A percentile compares a stretch with the other conserved stretches of the same genome.
phyloP scores from a whole-genome alignment of 2,888 invertebrate genomes.

The Mythimna vitellina region DNA sequence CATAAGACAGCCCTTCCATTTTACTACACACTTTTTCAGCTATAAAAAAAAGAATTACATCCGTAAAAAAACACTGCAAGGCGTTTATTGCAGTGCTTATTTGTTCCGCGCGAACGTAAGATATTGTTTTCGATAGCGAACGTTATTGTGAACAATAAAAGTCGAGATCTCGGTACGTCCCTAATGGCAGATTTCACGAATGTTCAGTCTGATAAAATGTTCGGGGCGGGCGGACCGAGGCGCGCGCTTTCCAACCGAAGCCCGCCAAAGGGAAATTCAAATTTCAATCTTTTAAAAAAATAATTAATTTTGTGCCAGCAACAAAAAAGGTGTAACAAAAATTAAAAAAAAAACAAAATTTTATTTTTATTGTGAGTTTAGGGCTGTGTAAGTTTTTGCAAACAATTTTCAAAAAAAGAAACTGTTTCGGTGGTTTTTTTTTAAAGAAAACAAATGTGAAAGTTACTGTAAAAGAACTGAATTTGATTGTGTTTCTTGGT shows the following conservation, averaged over 20 bases:
- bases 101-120: slow-evolving; percentile 56
- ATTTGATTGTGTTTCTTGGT: slow-evolving; percentile 38
- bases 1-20: slow-evolving; percentile 24
- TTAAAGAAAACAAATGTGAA: slow-evolving; percentile 44
- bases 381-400: slow-evolving; percentile 65
- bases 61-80: slow-evolving; percentile 51
- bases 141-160: slow-evolving; percentile 73
- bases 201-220: slow-evolving; percentile 87
- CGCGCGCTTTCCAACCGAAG: slow-evolving; percentile 74
- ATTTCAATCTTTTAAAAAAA: slow-evolving; percentile 72
- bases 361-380: slow-evolving; percentile 28
- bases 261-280: slow-evolving; percentile 85
- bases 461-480: slow-evolving; percentile 50
- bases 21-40: slow-evolving; percentile 29
- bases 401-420: slow-evolving; percentile 47
- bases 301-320: slow-evolving; percentile 50
- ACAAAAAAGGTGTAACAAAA: slow-evolving; percentile 27
- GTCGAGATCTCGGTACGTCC: slow-evolving; percentile 75
- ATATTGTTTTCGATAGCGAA: slow-evolving; percentile 66
- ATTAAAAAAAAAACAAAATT: slow-evolving; percentile 16
- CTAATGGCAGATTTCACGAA: slow-evolving; percentile 82
- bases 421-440: slow-evolving; percentile 47
- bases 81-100: slow-evolving; percentile 64
- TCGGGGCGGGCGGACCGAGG: slow-evolving; percentile 79
- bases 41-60: slow-evolving; percentile 52